Percentiles rank a stretch among this genome's conserved stretches.
These are phyloP conservation scores for Noturus placidus DNA, from an alignment of 2,113 vertebrate genomes.

Conservation along the genomic window DNA sequence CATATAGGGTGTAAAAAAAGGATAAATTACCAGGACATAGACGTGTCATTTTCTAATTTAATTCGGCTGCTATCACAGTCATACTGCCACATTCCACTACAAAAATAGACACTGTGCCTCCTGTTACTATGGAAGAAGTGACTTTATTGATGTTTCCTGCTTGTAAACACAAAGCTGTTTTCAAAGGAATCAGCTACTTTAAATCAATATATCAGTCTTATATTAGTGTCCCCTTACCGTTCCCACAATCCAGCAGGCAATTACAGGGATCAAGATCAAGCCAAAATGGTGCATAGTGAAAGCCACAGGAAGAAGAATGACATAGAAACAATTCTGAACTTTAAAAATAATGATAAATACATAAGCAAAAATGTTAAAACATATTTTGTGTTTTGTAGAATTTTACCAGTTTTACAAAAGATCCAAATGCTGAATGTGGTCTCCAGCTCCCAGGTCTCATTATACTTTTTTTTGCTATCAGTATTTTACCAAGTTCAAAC, in stretches of 20 bases:
- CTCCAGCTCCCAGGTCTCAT: background rate
- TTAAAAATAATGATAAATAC: background rate
- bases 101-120: background rate
- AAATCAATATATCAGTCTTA: constrained; percentile 65
- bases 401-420: background rate
- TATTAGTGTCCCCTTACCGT: constrained; percentile 62
- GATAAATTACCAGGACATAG: background rate
- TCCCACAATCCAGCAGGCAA: constrained; percentile 81
- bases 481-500: background rate
- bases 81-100: background rate
- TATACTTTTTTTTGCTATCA: background rate
- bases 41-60: background rate
- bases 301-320: constrained; percentile 78
- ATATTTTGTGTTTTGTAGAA: background rate
- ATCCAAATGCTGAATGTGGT: background rate
- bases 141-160: constrained; percentile 94
- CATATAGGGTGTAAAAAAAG: background rate
- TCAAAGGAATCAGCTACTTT: constrained; percentile 59
- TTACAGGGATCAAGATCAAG: constrained; percentile 82
- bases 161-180: constrained; percentile 77
- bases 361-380: constrained; percentile 65
- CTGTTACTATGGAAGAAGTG: constrained; percentile 81
- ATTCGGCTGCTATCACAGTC: background rate
- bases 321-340: constrained; percentile 60
- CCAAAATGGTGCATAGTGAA: constrained; percentile 92